Base-by-base conservation (phyloP, 2,888 invertebrate genomes). In the Steinernema hermaphroditum region DNA sequence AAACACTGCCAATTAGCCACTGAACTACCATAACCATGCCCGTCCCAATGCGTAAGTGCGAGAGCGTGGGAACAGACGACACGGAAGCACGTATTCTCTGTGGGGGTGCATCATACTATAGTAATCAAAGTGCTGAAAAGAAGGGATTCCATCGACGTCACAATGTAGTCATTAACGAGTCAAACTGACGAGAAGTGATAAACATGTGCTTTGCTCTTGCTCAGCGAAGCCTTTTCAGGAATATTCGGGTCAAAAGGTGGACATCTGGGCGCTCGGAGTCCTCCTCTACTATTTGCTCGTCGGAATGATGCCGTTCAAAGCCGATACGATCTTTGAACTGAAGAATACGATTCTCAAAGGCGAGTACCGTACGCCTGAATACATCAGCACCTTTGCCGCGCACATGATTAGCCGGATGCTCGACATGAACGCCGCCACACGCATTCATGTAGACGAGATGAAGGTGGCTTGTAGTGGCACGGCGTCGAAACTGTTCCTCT, bases 241-340 rank as follows among this genome's bases (percentile, higher is more conserved):
- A 62, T 85, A 85, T 74, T 72, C 75, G 70, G 85, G 85, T 2
- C 76, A 80, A 32, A 77, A 77, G 41, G 91, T 91, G 0, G 92
- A 93, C 86, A 89, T 92, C 9, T 92, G 92, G 92, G 92, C 92
- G 0, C 87, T 92, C 71, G 92, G 92, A 0, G 76, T 82, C 4
- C 75, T 83, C 14, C 76, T 84, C 29, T 92, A 91, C 84, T 92
- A 92, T 84, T 91, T 92, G 90, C 90, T 92, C 6, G 83, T 91
- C n/a, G 92, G 92, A 0, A 90, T 90, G 73, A 92, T 92, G 90
- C 92, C 92, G n/a, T 92, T 93, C 86, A 89, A 91, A 46, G 92
- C 92, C 0, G 91, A 91, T 77, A 92, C 92, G n/a, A 91, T 93
- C 69, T 90, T 91, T 4, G 91, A 91, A 69, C 88, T 92, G 68